These are phyloP conservation scores for Aricia artaxerxes DNA, from an alignment of 2,888 invertebrate species.

Conservation along the genomic window DNA sequence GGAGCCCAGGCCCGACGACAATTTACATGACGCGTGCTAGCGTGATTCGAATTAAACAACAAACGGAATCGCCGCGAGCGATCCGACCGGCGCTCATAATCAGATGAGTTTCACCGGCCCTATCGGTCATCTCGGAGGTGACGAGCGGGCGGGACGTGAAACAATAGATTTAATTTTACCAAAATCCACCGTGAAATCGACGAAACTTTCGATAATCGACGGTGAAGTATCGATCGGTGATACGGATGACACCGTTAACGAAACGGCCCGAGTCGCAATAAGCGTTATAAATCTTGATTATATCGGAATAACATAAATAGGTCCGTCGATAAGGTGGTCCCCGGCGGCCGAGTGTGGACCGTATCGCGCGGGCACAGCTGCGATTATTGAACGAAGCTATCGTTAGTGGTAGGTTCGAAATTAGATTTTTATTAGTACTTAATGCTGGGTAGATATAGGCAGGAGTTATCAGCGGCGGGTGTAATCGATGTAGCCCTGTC, in stretches of 20 bases:
- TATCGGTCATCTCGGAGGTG: slow-evolving; percentile 39
- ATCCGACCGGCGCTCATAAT: slow-evolving; percentile 39
- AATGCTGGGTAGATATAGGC: slow-evolving; percentile 34
- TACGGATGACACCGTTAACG: slow-evolving; percentile 60
- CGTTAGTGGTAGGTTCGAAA: slow-evolving; percentile 37
- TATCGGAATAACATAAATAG: slow-evolving; percentile 51
- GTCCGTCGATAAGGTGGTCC: slow-evolving; percentile 43
- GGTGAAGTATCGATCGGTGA: slow-evolving; percentile 55
- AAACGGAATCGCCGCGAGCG: slow-evolving; percentile 37
- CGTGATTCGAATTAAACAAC: slow-evolving; percentile 37
- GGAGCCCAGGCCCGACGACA: background rate
- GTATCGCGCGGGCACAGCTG: slow-evolving; percentile 37
- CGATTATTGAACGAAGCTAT: slow-evolving; percentile 35
- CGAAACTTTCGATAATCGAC: slow-evolving; percentile 60
- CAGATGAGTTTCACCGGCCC: slow-evolving; percentile 29
- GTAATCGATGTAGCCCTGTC: slow-evolving; percentile 45
- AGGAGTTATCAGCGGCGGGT: slow-evolving; percentile 42
- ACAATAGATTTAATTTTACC: slow-evolving; percentile 62
- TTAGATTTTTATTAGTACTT: slow-evolving; percentile 41
- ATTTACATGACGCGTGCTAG: slow-evolving; percentile 31
- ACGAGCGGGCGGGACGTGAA: slow-evolving; percentile 40
- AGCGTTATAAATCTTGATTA: slow-evolving; percentile 54
- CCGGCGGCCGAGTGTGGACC: slow-evolving; percentile 39
- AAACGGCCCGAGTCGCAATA: slow-evolving; percentile 57
- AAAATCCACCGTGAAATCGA: slow-evolving; percentile 63